Evolutionary conservation across 1,140 invertebrate species (phyloP).

Genomic region (Anthonomus grandis): DNA sequence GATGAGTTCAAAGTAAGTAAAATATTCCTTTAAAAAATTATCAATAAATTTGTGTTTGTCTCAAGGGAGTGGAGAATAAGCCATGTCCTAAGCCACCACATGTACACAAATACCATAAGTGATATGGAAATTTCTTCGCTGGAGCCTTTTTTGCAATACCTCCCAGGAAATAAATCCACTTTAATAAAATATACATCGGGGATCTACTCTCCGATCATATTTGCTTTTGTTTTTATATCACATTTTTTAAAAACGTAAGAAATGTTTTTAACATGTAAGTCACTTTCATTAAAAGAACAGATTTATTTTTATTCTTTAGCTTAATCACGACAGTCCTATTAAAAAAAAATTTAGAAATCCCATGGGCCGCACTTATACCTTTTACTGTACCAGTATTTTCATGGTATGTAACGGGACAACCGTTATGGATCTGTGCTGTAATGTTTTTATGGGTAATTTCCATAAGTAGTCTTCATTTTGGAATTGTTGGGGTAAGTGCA

Average conservation of each 20-base stretch:
- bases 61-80: conserved; percentile 71
- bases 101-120: conserved; percentile 73
- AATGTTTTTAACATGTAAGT: not conserved
- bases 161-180: conserved; percentile 55
- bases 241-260: conserved; percentile 53
- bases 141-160: conserved; percentile 66
- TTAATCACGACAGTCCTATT: not conserved
- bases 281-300: not conserved
- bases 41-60: conserved; percentile 29
- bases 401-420: conserved; percentile 1
- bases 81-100: conserved; percentile 75
- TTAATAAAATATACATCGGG: conserved; percentile 50
- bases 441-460: conserved; percentile 60
- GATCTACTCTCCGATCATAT: conserved; percentile 54
- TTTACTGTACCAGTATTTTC: not conserved
- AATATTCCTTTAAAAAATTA: too few relatives aligned
- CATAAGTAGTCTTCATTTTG: conserved; percentile 61
- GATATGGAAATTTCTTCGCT: conserved; percentile 70
- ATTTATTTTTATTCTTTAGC: not conserved
- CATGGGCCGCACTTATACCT: not conserved
- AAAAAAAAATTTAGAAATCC: not conserved
- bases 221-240: conserved; percentile 2
- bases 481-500: conserved; percentile 66
- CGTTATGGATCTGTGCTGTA: not conserved
- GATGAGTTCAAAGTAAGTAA: conserved; percentile 15